phyloP scores from a whole-genome alignment of 1,140 invertebrate genomes.

The Helicoverpa zea region DNA sequence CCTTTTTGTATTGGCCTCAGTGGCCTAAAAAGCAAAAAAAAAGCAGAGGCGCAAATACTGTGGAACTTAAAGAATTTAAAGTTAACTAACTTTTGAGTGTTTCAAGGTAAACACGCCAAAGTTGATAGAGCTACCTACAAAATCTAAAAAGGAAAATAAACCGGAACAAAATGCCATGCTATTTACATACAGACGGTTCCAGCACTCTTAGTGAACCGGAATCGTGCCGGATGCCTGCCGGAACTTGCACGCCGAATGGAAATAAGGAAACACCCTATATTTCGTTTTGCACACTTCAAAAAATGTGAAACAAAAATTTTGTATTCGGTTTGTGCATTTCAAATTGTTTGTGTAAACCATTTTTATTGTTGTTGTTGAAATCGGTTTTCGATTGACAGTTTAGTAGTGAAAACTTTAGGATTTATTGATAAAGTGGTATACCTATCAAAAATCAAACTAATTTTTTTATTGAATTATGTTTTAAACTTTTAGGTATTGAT shows the following conservation, averaged over 20 bases:
- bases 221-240: conserved; percentile 15
- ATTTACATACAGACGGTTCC: not conserved
- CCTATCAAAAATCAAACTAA: too few relatives aligned
- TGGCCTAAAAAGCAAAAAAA: too few relatives aligned
- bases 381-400: too few relatives aligned
- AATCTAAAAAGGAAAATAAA: conserved; percentile 21
- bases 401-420: too few relatives aligned
- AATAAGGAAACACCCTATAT: conserved; percentile 32
- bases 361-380: too few relatives aligned
- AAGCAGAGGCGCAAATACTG: too few relatives aligned
- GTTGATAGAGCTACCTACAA: not conserved
- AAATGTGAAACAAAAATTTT: not conserved
- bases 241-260: not conserved
- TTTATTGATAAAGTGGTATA: too few relatives aligned
- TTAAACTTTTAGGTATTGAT: too few relatives aligned
- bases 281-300: conserved; percentile 19
- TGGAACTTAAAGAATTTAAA: too few relatives aligned
- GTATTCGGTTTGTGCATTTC: not conserved
- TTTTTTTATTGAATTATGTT: too few relatives aligned
- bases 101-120: not conserved
- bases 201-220: conserved; percentile 7
- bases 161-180: not conserved
- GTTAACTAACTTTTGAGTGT: not conserved
- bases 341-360: not conserved
- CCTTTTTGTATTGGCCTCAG: too few relatives aligned